These are phyloP conservation scores for Dryobates pubescens DNA, from an alignment of 2,797 vertebrate genomes.

Conservation along the genomic window DNA sequence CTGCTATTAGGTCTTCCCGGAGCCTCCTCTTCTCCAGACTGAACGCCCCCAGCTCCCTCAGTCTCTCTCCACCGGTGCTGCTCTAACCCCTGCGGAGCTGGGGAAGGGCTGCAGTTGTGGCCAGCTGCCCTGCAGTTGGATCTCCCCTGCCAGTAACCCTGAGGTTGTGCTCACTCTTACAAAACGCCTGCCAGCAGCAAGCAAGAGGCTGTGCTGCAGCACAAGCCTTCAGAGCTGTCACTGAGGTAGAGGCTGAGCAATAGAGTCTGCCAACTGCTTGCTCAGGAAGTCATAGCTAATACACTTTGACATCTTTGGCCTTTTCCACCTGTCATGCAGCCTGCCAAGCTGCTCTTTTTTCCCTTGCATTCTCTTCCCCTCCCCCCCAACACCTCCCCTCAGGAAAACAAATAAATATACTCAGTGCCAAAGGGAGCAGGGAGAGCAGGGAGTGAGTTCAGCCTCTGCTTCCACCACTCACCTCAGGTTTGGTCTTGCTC, in stretches of 20 bases:
- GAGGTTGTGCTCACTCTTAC: accelerated
- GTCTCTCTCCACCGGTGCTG: neutral
- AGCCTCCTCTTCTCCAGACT: no score
- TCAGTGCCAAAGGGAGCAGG: neutral
- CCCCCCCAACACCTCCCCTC: neutral
- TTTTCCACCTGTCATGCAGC: neutral
- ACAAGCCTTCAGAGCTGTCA: neutral
- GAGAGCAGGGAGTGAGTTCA: neutral
- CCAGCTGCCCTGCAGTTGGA: neutral
- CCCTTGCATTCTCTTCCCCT: neutral
- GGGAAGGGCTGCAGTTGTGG: neutral
- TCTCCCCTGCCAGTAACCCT: accelerated
- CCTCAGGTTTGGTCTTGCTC: neutral
- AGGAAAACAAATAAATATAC: neutral
- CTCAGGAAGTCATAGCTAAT: neutral
- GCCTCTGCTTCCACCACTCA: neutral
- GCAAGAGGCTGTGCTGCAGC: neutral
- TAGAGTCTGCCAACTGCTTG: neutral
- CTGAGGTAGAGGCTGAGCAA: neutral
- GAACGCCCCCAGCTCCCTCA: no score
- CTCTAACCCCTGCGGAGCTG: neutral
- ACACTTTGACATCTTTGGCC: neutral
- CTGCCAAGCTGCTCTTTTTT: neutral
- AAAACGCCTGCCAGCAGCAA: neutral
- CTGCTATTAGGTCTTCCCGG: no score